A percentile compares a stretch with the other conserved stretches of the same genome.
phyloP scores from a whole-genome alignment of 2,797 vertebrate genomes.

The Melanogrammus aeglefinus region DNA sequence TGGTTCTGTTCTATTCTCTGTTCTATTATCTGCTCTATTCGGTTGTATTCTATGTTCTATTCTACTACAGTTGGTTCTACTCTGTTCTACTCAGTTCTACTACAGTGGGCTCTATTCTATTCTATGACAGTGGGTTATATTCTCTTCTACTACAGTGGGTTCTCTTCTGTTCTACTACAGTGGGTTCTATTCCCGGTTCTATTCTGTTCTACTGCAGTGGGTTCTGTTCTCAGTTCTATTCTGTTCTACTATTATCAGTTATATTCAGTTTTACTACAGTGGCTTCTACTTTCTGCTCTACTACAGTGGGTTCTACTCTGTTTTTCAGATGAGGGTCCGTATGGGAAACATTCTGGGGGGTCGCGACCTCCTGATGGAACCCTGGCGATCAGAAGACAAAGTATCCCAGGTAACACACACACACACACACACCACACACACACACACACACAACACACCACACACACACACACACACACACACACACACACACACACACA shows the following conservation, averaged over 20 bases:
- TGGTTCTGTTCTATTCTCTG: neutral
- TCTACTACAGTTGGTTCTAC: too few species aligned
- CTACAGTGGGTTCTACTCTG: neutral
- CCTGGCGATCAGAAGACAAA: constrained; percentile 96
- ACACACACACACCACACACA: constrained; percentile 29
- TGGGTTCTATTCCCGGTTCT: neutral
- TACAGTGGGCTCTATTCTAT: too few species aligned
- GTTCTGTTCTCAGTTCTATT: neutral
- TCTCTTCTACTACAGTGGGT: too few species aligned
- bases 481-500: constrained; percentile 8
- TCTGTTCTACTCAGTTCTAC: too few species aligned
- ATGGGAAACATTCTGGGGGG: constrained; percentile 92
- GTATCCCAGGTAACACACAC: constrained; percentile 87
- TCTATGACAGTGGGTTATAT: too few species aligned
- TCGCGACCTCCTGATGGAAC: constrained; percentile 90
- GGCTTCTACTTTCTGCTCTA: too few species aligned
- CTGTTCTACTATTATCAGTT: neutral
- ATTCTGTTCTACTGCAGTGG: too few species aligned
- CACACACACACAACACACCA: neutral
- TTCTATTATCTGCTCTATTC: too few species aligned
- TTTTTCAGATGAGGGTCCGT: constrained; percentile 96
- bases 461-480: too few species aligned
- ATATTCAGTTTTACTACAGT: too few species aligned
- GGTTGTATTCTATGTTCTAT: too few species aligned
- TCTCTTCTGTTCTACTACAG: neutral